Evolutionary conservation across 2,797 vertebrate genomes (phyloP).

Genomic region (Erpetoichthys calabaricus): DNA sequence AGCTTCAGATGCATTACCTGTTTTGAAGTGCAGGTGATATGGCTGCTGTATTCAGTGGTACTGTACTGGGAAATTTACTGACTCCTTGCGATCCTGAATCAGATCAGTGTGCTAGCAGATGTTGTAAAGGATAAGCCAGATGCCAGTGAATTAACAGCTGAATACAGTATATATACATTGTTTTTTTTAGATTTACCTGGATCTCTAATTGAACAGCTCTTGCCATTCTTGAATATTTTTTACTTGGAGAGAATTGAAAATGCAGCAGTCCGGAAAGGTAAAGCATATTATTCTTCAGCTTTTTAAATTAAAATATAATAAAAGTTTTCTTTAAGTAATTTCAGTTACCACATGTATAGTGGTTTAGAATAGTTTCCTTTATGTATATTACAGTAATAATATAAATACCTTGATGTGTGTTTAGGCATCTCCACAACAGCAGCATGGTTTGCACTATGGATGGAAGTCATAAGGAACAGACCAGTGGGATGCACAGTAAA

Average conservation of each 20-base stretch:
- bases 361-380: background rate
- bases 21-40: too few relatives aligned
- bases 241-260: constrained; percentile 69
- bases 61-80: too few relatives aligned
- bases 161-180: background rate
- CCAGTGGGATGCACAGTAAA: constrained; percentile 56
- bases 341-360: background rate
- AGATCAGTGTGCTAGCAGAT: too few relatives aligned
- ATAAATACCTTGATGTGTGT: background rate
- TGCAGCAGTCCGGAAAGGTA: constrained; percentile 64
- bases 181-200: constrained; percentile 49
- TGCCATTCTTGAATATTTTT: constrained; percentile 68
- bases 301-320: constrained; percentile 49
- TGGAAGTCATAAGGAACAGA: constrained; percentile 57
- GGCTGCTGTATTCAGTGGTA: too few relatives aligned
- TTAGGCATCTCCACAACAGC: constrained; percentile 67
- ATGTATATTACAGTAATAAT: background rate
- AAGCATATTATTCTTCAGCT: background rate
- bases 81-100: too few relatives aligned
- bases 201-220: constrained; percentile 61
- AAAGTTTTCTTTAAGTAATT: background rate
- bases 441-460: constrained; percentile 63
- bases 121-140: too few relatives aligned
- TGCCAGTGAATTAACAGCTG: too few relatives aligned
- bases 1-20: too few relatives aligned